A percentile compares a stretch with the other conserved stretches of the same genome.
These are phyloP conservation scores for Romanomermis culicivorax DNA, from an alignment of 2,888 invertebrate genomes.

Conservation along the genomic window DNA sequence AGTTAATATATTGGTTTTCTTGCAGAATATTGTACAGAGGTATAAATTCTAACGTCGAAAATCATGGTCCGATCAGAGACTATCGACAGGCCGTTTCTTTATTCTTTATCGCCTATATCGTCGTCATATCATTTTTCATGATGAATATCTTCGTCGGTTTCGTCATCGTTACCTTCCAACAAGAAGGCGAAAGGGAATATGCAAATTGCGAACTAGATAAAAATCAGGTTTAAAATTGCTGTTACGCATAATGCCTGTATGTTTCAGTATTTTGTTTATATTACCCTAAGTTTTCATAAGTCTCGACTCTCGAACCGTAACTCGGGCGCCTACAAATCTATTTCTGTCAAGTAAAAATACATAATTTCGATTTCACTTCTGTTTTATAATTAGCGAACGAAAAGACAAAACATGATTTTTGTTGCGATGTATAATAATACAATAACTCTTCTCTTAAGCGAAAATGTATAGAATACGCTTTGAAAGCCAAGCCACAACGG, in stretches of 20 bases:
- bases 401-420: too few species aligned
- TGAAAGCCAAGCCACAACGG: slow-evolving; percentile 39
- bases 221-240: slow-evolving; percentile 69
- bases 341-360: too few species aligned
- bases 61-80: slow-evolving; percentile 81
- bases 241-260: too few species aligned
- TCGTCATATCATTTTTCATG: slow-evolving; percentile 99
- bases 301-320: too few species aligned
- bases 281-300: too few species aligned
- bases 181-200: slow-evolving; percentile 93
- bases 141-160: slow-evolving; percentile 99
- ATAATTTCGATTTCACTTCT: too few species aligned
- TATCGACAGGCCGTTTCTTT: slow-evolving; percentile 54
- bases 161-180: slow-evolving; percentile 97
- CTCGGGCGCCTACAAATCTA: too few species aligned
- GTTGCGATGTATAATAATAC: neutral
- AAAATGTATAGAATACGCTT: slow-evolving; percentile 77
- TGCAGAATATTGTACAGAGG: slow-evolving; percentile 28
- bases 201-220: slow-evolving; percentile 92
- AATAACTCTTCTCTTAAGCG: slow-evolving; percentile 36
- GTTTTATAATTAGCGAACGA: too few species aligned
- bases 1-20: neutral
- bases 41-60: slow-evolving; percentile 81
- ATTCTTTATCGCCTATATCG: slow-evolving; percentile 93
- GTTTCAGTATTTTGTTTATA: too few species aligned